phyloP scores from a whole-genome alignment of 92 coral and sea anemone species.

The Ricordea florida region DNA sequence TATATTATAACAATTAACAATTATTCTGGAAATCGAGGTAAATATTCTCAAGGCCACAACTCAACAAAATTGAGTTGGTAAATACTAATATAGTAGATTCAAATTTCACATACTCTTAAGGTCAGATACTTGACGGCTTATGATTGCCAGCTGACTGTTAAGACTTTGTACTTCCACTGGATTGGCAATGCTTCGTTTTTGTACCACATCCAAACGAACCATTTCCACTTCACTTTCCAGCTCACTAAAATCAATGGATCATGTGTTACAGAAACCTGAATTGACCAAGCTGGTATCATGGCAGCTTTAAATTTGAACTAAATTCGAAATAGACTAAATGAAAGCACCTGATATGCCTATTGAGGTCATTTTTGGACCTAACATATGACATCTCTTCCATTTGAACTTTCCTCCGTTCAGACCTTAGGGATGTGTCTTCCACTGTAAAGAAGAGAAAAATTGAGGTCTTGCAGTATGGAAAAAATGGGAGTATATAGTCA shows the following conservation, averaged over 20 bases:
- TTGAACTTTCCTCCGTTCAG: conserved; percentile 64
- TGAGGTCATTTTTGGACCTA: conserved; percentile 74
- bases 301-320: not conserved
- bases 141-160: conserved; percentile 77
- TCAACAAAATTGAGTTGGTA: too few relatives aligned
- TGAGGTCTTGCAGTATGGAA: not conserved
- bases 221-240: conserved; percentile 96
- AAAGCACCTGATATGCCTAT: conserved; percentile 86
- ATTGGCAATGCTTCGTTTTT: conserved; percentile 67
- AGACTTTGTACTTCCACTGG: conserved; percentile 71
- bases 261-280: not conserved
- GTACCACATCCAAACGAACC: conserved; percentile 90
- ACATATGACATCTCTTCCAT: conserved; percentile 74
- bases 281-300: not conserved
- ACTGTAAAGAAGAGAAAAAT: not conserved
- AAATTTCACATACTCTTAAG: conserved; percentile 73
- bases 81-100: not conserved
- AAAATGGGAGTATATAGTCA: too few relatives aligned
- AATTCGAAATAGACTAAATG: too few relatives aligned
- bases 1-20: too few relatives aligned
- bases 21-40: too few relatives aligned
- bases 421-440: conserved; percentile 56
- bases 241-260: conserved; percentile 51
- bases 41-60: too few relatives aligned
- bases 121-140: conserved; percentile 90